Percentiles rank a stretch among this genome's conserved stretches.
phyloP scores from a whole-genome alignment of 2,113 vertebrate species.

The Leuciscus idus region DNA sequence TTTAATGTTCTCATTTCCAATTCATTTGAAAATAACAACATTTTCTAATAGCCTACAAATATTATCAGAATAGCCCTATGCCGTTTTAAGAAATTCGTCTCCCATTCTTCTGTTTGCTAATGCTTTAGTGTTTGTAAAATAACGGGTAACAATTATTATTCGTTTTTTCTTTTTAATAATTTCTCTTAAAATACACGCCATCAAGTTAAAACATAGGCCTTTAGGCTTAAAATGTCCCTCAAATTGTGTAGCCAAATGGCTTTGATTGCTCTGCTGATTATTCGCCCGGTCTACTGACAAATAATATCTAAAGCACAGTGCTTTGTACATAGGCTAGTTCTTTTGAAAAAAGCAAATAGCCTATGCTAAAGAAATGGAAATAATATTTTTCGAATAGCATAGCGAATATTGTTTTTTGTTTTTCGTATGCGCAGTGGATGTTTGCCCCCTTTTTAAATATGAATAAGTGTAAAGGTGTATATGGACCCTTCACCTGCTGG shows the following conservation, averaged over 20 bases:
- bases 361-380: not conserved
- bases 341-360: not conserved
- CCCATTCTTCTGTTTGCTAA: not conserved
- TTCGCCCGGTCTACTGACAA: not conserved
- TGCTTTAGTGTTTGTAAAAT: not conserved
- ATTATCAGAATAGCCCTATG: not conserved
- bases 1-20: not conserved
- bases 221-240: not conserved
- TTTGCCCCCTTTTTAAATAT: not conserved
- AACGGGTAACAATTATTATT: not conserved
- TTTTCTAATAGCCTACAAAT: not conserved
- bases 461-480: not conserved
- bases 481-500: constrained; percentile 41
- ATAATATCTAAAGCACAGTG: not conserved
- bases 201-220: not conserved
- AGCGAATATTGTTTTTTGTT: not conserved
- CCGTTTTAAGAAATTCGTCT: not conserved
- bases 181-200: not conserved
- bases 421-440: not conserved
- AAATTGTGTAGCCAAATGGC: not conserved
- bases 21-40: not conserved
- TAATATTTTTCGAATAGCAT: not conserved
- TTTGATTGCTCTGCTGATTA: not conserved
- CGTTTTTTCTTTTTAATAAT: not conserved
- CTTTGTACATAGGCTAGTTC: not conserved